phyloP scores from a whole-genome alignment of 2,888 invertebrate genomes.

The Apocheima hispidaria region DNA sequence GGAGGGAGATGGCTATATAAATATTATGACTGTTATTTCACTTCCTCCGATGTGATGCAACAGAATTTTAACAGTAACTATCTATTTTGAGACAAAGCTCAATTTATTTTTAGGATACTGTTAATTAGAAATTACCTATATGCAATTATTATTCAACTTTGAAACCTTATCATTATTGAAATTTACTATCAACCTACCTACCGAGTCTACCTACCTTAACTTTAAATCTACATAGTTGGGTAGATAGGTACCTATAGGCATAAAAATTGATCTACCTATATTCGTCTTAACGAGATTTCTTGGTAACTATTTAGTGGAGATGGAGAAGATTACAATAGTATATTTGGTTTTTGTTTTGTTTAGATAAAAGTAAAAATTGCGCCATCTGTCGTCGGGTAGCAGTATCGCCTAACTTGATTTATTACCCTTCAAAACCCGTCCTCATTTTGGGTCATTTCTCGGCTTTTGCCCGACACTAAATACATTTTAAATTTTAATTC shows the following conservation, averaged over 20 bases:
- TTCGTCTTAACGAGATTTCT: too few relatives aligned
- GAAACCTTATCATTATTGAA: background rate
- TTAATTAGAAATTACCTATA: conserved; percentile 43
- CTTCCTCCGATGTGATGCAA: conserved; percentile 85
- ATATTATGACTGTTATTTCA: conserved; percentile 86
- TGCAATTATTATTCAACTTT: conserved; percentile 10
- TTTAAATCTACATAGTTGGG: too few relatives aligned
- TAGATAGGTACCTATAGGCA: too few relatives aligned
- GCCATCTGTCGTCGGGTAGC: conserved; percentile 79
- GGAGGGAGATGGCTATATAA: conserved; percentile 78
- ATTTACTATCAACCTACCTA: too few relatives aligned
- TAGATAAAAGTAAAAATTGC: conserved; percentile 47
- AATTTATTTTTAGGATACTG: conserved; percentile 64
- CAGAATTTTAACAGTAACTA: conserved; percentile 75
- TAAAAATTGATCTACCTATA: too few relatives aligned
- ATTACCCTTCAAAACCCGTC: conserved; percentile 60
- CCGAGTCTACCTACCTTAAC: too few relatives aligned
- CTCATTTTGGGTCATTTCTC: conserved; percentile 70
- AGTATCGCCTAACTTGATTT: conserved; percentile 55
- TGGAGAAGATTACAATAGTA: too few relatives aligned
- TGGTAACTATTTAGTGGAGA: too few relatives aligned
- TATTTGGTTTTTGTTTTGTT: too few relatives aligned
- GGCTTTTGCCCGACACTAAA: conserved; percentile 46
- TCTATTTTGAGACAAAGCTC: conserved; percentile 81
- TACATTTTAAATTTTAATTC: conserved; percentile 55